Evolutionary conservation across 2,888 invertebrate genomes (phyloP).

Genomic region (Amphipoea lucens): DNA sequence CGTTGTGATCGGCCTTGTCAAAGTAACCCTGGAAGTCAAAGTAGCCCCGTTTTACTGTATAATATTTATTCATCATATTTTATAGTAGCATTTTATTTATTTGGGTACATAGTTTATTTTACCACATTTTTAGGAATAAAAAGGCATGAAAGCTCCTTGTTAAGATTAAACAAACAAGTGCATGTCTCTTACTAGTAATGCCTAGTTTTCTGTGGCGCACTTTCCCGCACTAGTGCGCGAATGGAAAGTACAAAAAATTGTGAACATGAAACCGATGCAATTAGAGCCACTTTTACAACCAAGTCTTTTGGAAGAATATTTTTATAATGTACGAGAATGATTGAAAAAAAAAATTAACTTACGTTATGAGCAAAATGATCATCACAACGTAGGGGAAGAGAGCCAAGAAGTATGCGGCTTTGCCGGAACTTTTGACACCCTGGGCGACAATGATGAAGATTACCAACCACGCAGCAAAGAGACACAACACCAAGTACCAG

Average conservation of each 20-base stretch:
- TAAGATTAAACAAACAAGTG: not conserved
- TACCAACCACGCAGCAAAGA: slow-evolving; percentile 92
- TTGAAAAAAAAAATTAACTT: slow-evolving; percentile 52
- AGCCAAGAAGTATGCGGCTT: slow-evolving; percentile 97
- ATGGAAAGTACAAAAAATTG: not conserved
- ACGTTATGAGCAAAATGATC: slow-evolving; percentile 92
- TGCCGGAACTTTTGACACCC: slow-evolving; percentile 94
- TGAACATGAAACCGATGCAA: not conserved
- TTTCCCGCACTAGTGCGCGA: not conserved
- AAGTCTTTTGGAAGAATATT: not conserved
- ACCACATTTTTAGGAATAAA: not conserved
- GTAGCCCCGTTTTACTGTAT: too few species aligned
- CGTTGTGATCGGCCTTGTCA: too few species aligned
- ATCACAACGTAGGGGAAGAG: slow-evolving; percentile 95
- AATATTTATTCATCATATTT: not conserved
- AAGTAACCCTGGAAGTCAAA: too few species aligned
- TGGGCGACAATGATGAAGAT: slow-evolving; percentile 93
- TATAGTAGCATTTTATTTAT: not conserved
- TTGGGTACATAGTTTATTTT: not conserved
- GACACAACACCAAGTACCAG: slow-evolving; percentile 92
- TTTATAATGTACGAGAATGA: not conserved
- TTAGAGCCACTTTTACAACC: not conserved
- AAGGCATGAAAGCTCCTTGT: not conserved
- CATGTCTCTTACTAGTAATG: not conserved
- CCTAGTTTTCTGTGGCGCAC: not conserved